Percentiles rank a stretch among this genome's conserved stretches.
Evolutionary conservation across 2,797 vertebrate genomes (phyloP).

Genomic region (Dendrocincla fuliginosa): DNA sequence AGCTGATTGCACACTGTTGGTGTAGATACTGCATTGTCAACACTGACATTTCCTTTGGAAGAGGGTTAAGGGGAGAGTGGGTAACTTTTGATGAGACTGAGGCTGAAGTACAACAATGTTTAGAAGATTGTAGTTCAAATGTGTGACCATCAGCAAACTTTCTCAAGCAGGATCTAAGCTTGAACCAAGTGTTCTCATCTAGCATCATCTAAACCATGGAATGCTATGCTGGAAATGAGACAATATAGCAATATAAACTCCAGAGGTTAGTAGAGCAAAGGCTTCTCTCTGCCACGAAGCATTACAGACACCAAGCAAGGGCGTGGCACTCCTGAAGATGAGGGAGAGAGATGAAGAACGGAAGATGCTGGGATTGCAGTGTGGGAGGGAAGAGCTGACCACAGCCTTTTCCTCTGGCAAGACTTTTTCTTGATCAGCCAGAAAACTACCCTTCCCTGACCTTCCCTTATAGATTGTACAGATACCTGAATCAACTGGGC

Average conservation of each 20-base stretch:
- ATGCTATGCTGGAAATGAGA: not conserved
- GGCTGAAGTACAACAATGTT: not conserved
- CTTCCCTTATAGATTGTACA: conserved; percentile 55
- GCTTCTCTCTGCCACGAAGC: not conserved
- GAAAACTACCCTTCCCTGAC: conserved; percentile 26
- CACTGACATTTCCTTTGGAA: not conserved
- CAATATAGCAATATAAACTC: not conserved
- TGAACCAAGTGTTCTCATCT: not conserved
- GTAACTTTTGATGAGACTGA: not conserved
- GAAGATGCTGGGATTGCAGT: not conserved
- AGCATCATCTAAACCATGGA: not conserved
- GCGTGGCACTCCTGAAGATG: not conserved
- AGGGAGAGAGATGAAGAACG: not conserved
- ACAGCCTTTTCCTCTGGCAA: conserved; percentile 48
- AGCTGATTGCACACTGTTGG: not conserved
- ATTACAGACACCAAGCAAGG: conserved; percentile 6
- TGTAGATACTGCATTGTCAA: not conserved
- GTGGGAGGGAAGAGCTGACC: conserved; percentile 47
- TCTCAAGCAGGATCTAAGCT: not conserved
- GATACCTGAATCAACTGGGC: conserved; percentile 41
- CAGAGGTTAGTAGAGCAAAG: not conserved
- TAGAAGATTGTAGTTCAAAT: not conserved
- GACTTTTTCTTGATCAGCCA: not conserved
- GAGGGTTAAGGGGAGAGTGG: not conserved
- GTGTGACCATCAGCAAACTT: not conserved